These are phyloP conservation scores for Macrobrachium nipponense DNA, from an alignment of 1,140 invertebrate species.

Conservation along the genomic window DNA sequence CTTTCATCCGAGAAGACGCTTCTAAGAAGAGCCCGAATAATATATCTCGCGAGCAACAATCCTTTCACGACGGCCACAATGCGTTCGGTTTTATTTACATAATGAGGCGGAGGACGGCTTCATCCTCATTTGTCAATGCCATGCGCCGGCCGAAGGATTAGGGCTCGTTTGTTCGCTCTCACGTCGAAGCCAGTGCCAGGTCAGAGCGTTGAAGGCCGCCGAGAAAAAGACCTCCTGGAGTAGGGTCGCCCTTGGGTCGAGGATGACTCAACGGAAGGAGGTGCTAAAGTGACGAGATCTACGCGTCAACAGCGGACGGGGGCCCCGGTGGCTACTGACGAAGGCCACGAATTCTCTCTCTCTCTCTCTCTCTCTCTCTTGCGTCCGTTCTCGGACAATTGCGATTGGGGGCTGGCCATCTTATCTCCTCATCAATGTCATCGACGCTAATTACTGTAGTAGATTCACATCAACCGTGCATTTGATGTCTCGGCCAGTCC, in stretches of 20 bases:
- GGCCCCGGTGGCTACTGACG: conserved; percentile 44
- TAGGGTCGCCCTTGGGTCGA: conserved; percentile 42
- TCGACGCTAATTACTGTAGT: no score
- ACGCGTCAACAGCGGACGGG: conserved; percentile 48
- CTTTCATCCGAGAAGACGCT: neutral
- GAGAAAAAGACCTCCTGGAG: conserved; percentile 30
- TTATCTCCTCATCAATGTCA: no score
- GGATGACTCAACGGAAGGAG: conserved; percentile 58
- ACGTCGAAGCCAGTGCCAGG: conserved; percentile 11
- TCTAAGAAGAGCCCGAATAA: no score
- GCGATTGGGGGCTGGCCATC: neutral
- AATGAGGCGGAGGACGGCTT: no score
- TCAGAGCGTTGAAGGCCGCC: neutral
- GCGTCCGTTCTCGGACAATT: neutral
- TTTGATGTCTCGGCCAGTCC: no score
- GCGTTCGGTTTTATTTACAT: no score
- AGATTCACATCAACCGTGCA: no score
- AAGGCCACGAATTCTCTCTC: no score
- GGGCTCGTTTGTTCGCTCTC: neutral
- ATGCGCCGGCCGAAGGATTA: neutral
- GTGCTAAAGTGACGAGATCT: conserved; percentile 56
- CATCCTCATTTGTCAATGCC: neutral
- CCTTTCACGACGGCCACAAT: no score
- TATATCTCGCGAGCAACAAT: no score
- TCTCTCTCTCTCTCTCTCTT: no score